These are phyloP conservation scores for Phymastichus coffea DNA, from an alignment of 1,140 invertebrate species.

Conservation along the genomic window DNA sequence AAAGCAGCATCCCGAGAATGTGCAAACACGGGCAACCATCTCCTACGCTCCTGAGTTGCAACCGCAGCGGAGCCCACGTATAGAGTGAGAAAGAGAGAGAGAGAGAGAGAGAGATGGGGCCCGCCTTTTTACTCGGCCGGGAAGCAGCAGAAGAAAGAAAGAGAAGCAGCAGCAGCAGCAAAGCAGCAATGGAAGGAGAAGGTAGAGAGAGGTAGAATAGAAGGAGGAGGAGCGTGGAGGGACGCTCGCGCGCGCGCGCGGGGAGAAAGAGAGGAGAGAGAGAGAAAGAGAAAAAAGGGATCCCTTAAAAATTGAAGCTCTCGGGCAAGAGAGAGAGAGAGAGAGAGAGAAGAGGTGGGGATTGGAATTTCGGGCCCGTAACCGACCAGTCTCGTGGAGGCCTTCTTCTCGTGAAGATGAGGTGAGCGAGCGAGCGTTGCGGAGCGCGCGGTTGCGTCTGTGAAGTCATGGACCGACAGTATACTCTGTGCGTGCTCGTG, in stretches of 20 bases:
- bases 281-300: conserved; percentile 48
- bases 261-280: conserved; percentile 36
- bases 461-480: conserved; percentile 52
- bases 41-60: conserved; percentile 33
- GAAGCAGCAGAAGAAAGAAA: conserved; percentile 16
- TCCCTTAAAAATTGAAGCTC: conserved; percentile 54
- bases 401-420: conserved; percentile 53
- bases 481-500: conserved; percentile 55
- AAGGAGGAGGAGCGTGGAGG: neutral
- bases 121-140: conserved; percentile 43
- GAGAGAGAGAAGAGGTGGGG: conserved; percentile 43
- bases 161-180: neutral
- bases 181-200: conserved; percentile 3
- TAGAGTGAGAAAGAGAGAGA: too few species aligned
- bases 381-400: conserved; percentile 54
- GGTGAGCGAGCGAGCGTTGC: conserved; percentile 45
- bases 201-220: conserved; percentile 17
- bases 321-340: conserved; percentile 22
- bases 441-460: neutral
- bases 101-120: too few species aligned
- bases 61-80: conserved; percentile 8
- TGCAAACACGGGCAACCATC: conserved; percentile 13
- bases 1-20: neutral
- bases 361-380: conserved; percentile 55
- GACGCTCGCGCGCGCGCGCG: conserved; percentile 17